A percentile compares a stretch with the other conserved stretches of the same genome.
Evolutionary conservation across 2,113 vertebrate species (phyloP).

Genomic region (Okapia johnstoni): DNA sequence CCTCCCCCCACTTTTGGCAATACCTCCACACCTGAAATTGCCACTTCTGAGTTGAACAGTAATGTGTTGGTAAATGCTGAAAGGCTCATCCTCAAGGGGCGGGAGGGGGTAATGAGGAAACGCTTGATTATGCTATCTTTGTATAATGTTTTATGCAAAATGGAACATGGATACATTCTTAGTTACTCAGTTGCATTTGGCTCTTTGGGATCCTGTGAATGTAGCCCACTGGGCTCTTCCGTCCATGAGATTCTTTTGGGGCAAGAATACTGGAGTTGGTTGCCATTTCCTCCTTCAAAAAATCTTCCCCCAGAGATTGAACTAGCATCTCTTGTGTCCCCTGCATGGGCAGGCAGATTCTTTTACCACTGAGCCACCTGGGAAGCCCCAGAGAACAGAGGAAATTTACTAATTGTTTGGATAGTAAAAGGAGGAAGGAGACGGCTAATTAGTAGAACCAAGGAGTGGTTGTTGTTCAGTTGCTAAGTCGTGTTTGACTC

Average conservation of each 20-base stretch:
- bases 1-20: too few relatives aligned
- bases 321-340: not conserved
- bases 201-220: not conserved
- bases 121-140: not conserved
- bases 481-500: not conserved
- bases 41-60: not conserved
- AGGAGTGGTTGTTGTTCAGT: not conserved
- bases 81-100: not conserved
- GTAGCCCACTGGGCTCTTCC: not conserved
- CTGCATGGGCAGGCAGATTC: not conserved
- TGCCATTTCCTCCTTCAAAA: not conserved
- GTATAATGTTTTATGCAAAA: not conserved
- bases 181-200: not conserved
- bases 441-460: not conserved
- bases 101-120: not conserved
- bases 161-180: not conserved
- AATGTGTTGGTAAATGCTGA: not conserved
- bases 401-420: not conserved
- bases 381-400: not conserved
- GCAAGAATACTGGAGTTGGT: not conserved
- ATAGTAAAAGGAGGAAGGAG: not conserved
- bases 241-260: not conserved
- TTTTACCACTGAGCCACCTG: not conserved
- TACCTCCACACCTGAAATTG: not conserved
- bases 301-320: not conserved